Base-by-base conservation (phyloP, 2,797 vertebrate genomes). In the Cacajao melanocephalus region DNA sequence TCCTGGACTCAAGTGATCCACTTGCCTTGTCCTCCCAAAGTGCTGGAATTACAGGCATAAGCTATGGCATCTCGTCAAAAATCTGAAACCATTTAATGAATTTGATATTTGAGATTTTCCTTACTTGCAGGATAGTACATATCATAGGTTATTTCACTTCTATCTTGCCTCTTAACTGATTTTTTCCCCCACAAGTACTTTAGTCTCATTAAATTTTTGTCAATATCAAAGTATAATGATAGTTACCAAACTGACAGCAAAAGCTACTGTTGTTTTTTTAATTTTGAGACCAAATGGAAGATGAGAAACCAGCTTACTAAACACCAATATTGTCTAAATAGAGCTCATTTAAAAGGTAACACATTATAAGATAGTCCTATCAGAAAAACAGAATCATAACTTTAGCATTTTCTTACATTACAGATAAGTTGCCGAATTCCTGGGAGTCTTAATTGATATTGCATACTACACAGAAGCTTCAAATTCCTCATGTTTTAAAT, bases 351-450 rank as follows among this genome's bases (percentile, higher is more conserved):
- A 94, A 93, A 96, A 96, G 58, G 85, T 41, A 80, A 67, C 24
- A 83, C 22, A 80, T 92, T 78, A 41, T 70, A 36, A 95, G 91
- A 79, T 83, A 58, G 28, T 76, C 33, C 14, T 94, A 76, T 90
- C 75, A 94, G 44, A 89, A 96, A 94, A 94, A 88, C 28, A 92
- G 46, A 92, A 72, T 93, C 20, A 75, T 97, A 97, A 98, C 86
- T 93, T 88, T 14, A 96, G 82, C 88, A 57, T 98, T 97, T 97
- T 97, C 82, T 97, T 98, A 79, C 48, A 88, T 98, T 98, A 78
- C 97, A 98, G 97, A 96, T 98, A 96, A 98, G 72, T 97, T 97
- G 97, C 97, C 95, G 97, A 96, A 81, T 96, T 95, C 90, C 88
- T 76, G 92, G 92, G 95, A 94, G 33, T 97, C 92, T 90, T 95